Evolutionary conservation across 2,888 invertebrate species (phyloP).

Genomic region (Drosophila formosana): DNA sequence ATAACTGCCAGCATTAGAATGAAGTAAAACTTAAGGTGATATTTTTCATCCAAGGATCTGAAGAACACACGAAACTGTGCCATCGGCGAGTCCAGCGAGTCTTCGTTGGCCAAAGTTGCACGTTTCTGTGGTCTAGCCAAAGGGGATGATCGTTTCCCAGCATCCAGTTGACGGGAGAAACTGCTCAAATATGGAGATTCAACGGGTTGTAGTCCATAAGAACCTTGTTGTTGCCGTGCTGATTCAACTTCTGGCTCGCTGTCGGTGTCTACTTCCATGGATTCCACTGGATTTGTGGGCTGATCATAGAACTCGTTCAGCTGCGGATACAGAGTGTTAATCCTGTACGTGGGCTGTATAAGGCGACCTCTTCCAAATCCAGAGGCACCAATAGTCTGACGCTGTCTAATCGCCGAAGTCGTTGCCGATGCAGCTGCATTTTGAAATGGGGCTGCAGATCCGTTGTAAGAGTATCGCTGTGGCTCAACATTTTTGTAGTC

Average conservation of each 20-base stretch:
- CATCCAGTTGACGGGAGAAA: conserved; percentile 38
- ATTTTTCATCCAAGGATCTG: conserved; percentile 74
- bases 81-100: conserved; percentile 22
- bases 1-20: conserved; percentile 63
- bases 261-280: conserved; percentile 58
- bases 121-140: conserved; percentile 44
- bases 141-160: conserved; percentile 47
- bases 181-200: conserved; percentile 56
- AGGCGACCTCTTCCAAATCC: conserved; percentile 51
- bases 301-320: conserved; percentile 65
- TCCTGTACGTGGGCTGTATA: conserved; percentile 60
- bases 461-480: conserved; percentile 49
- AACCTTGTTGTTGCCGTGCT: conserved; percentile 20
- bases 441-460: conserved; percentile 56
- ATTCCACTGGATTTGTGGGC: conserved; percentile 6
- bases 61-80: conserved; percentile 71
- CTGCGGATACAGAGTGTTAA: conserved; percentile 61
- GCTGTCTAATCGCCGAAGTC: conserved; percentile 18
- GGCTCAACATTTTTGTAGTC: background rate
- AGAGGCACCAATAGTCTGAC: conserved; percentile 28
- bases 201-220: background rate
- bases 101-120: background rate
- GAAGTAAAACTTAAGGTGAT: conserved; percentile 79
- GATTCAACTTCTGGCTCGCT: conserved; percentile 57
- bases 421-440: background rate